Percentiles rank a stretch among this genome's conserved stretches.
Conservation (phyloP, 2,888 invertebrate species). For the Exephanes ischioxanthus region DNA sequence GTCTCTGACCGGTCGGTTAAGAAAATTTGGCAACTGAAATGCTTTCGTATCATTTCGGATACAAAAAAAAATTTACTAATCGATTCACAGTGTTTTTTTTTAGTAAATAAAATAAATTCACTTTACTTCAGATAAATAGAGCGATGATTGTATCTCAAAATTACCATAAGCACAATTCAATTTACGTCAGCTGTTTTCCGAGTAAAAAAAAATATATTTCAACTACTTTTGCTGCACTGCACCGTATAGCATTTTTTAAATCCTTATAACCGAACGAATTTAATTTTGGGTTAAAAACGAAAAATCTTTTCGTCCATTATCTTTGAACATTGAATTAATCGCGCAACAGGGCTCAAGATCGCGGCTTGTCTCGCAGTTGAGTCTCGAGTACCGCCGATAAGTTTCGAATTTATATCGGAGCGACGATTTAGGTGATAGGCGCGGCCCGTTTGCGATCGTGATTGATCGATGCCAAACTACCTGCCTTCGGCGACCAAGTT, state of each 20-base stretch:
- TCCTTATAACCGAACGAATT: background rate
- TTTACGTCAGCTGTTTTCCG: background rate
- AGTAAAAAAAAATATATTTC: background rate
- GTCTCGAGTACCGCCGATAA: background rate
- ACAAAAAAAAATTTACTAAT: background rate
- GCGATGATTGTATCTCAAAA: background rate
- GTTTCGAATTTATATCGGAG: background rate
- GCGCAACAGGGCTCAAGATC: background rate
- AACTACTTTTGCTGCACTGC: background rate
- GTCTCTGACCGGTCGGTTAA: too few relatives aligned
- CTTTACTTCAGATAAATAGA: background rate
- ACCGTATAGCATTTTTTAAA: background rate
- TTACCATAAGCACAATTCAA: background rate
- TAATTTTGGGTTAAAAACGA: background rate
- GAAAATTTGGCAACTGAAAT: too few relatives aligned
- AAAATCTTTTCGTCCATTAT: background rate
- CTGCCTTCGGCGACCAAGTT: background rate
- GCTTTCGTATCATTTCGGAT: too few relatives aligned
- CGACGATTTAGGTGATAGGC: background rate
- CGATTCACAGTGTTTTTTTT: background rate
- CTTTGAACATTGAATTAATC: background rate
- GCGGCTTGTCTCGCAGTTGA: background rate
- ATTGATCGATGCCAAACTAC: background rate
- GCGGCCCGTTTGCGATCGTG: background rate
- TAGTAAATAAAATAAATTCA: background rate